A percentile compares a stretch with the other conserved stretches of the same genome.
Conservation (phyloP, 2,797 vertebrate species). For the Cryptoprocta ferox region DNA sequence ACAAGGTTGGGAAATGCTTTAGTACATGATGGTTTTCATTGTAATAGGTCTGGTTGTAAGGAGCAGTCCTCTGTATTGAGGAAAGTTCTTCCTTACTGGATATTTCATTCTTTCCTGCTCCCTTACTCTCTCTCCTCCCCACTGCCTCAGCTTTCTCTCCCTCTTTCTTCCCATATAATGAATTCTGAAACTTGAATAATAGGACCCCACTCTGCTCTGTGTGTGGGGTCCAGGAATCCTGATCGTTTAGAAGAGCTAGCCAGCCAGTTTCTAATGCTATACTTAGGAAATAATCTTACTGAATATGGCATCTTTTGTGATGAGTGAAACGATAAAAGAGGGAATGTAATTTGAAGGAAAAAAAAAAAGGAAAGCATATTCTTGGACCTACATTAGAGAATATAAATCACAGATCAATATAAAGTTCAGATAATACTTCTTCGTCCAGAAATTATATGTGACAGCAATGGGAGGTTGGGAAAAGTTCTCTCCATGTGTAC, state of each 20-base stretch:
- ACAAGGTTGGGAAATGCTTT: background rate
- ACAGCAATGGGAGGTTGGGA: slow-evolving; percentile 46
- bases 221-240: background rate
- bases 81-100: background rate
- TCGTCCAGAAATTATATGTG: slow-evolving; percentile 51
- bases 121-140: background rate
- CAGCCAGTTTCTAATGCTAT: background rate
- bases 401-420: slow-evolving; percentile 48
- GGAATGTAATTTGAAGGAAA: background rate
- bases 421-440: slow-evolving; percentile 58
- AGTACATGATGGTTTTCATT: background rate
- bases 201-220: background rate
- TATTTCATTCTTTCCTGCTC: background rate
- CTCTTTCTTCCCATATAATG: background rate
- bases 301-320: slow-evolving; percentile 7
- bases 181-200: background rate
- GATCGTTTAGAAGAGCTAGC: slow-evolving; percentile 33
- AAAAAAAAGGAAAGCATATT: background rate
- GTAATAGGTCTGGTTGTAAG: background rate
- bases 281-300: slow-evolving; percentile 1
- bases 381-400: slow-evolving; percentile 34
- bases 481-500: slow-evolving; percentile 50
- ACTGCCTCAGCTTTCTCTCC: no score
- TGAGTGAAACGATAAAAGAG: slow-evolving; percentile 35
- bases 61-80: background rate